Evolutionary conservation across 2,888 invertebrate genomes (phyloP).

Genomic region (Julus scanicus): DNA sequence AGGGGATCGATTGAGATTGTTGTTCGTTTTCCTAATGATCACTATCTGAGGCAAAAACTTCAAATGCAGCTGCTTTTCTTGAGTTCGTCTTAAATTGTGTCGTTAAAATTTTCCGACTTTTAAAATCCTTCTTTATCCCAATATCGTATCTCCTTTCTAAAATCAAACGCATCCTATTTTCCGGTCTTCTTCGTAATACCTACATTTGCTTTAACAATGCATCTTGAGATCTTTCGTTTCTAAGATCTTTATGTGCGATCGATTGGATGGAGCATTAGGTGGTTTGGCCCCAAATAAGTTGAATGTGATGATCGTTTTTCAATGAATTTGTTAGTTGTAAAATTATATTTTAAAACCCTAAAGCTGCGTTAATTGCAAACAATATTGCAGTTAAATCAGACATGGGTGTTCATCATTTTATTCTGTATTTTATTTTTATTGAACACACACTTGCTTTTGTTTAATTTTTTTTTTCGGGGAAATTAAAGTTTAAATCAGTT

Average conservation of each 20-base stretch:
- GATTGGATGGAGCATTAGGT: background rate
- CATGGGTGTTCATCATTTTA: too few species aligned
- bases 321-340: too few species aligned
- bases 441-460: too few species aligned
- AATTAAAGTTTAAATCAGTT: too few species aligned
- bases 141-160: background rate
- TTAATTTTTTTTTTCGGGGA: too few species aligned
- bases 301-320: background rate
- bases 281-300: background rate
- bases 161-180: background rate
- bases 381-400: too few species aligned
- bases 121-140: background rate
- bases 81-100: background rate
- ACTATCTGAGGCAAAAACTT: constrained; percentile 13
- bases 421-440: too few species aligned
- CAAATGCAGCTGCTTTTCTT: background rate
- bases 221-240: background rate
- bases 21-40: constrained; percentile 39
- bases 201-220: background rate
- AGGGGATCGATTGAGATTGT: constrained; percentile 21
- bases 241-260: background rate
- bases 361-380: too few species aligned
- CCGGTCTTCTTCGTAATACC: background rate
- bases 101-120: constrained; percentile 11
- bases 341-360: too few species aligned